Evolutionary conservation across 1,140 invertebrate species (phyloP).

Genomic region (Drosophila parabipectinata): DNA sequence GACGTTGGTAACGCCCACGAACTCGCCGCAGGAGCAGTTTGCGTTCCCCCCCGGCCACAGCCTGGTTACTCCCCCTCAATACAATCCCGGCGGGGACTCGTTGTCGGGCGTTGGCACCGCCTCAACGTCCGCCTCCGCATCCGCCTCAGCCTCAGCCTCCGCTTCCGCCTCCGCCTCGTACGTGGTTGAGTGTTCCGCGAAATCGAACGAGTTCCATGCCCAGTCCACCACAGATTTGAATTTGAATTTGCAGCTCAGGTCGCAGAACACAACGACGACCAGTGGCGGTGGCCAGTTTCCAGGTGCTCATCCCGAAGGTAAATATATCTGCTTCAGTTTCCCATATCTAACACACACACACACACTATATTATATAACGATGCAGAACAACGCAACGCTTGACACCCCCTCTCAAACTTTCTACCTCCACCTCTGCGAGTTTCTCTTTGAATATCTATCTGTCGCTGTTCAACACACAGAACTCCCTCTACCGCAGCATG

Average conservation of each 20-base stretch:
- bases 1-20: slow-evolving; percentile 78
- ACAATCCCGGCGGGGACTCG: slow-evolving; percentile 6
- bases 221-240: slow-evolving; percentile 79
- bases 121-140: slow-evolving; percentile 44
- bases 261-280: slow-evolving; percentile 61
- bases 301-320: slow-evolving; percentile 63
- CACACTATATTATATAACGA: not conserved
- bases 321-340: slow-evolving; percentile 50
- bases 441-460: slow-evolving; percentile 20
- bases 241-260: slow-evolving; percentile 79
- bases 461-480: not conserved
- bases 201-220: slow-evolving; percentile 67
- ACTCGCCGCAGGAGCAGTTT: slow-evolving; percentile 70
- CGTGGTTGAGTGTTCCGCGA: slow-evolving; percentile 42
- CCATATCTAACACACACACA: not conserved
- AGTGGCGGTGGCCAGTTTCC: slow-evolving; percentile 14
- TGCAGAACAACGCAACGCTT: not conserved
- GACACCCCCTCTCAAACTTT: not conserved
- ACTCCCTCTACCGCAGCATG: not conserved
- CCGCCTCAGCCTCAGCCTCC: slow-evolving; percentile 23
- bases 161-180: slow-evolving; percentile 42
- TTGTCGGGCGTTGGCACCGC: slow-evolving; percentile 65
- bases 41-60: slow-evolving; percentile 25
- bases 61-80: not conserved
- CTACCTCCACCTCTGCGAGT: slow-evolving; percentile 18